Conservation (phyloP, 2,888 invertebrate genomes). For the Macrosiphum euphorbiae region DNA sequence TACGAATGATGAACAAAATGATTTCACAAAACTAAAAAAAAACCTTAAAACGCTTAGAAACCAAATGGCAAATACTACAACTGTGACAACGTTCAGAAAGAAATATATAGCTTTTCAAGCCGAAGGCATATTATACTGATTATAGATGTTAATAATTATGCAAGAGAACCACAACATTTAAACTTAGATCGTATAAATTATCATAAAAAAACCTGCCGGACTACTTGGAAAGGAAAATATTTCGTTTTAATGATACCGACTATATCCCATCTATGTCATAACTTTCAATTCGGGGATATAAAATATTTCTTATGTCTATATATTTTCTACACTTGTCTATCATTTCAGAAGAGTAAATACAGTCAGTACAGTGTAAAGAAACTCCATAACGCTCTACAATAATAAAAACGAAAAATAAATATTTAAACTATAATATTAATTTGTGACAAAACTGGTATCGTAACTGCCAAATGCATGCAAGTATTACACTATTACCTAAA, state of each 20-base stretch:
- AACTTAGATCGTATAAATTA: constrained; percentile 22
- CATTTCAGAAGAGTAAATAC: neutral
- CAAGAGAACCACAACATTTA: constrained; percentile 15
- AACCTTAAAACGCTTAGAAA: neutral
- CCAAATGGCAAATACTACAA: neutral
- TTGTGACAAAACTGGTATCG: neutral
- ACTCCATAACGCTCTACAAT: neutral
- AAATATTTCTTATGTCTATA: neutral
- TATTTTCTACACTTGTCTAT: neutral
- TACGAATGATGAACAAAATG: neutral
- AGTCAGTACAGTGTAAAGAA: no score
- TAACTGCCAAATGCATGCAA: neutral
- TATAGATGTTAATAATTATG: constrained; percentile 24
- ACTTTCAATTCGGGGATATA: neutral
- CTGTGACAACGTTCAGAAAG: neutral
- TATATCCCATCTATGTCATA: neutral
- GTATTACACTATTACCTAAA: neutral
- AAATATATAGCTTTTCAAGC: neutral
- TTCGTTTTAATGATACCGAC: neutral
- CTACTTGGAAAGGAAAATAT: neutral
- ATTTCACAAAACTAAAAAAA: neutral
- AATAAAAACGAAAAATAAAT: neutral
- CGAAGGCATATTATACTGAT: neutral
- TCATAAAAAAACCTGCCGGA: constrained; percentile 2
- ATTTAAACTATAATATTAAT: neutral